phyloP scores from a whole-genome alignment of 92 coral and sea anemone species.

The Isaurus tuberculatus region DNA sequence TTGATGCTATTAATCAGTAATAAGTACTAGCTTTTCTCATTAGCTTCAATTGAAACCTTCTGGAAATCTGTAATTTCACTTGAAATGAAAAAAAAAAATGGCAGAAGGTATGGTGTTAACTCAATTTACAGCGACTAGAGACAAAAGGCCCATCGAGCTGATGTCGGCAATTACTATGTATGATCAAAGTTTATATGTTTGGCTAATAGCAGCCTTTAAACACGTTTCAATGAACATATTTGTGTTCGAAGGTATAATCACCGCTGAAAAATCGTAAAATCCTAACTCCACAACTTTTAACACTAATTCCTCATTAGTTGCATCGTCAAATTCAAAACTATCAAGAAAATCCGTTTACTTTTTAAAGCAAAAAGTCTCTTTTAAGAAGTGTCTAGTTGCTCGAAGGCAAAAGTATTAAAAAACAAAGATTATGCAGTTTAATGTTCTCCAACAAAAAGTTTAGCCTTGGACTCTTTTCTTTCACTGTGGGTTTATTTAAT shows the following conservation, averaged over 20 bases:
- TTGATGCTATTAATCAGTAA: constrained; percentile 46
- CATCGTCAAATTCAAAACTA: too few relatives aligned
- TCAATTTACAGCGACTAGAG: not conserved
- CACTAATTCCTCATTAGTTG: too few relatives aligned
- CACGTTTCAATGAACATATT: not conserved
- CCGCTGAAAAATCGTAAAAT: not conserved
- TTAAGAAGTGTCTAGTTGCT: not conserved
- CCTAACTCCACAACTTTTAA: too few relatives aligned
- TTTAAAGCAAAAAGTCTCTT: not conserved
- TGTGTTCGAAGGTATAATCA: not conserved
- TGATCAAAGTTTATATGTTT: constrained; percentile 25
- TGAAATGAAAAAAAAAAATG: constrained; percentile 11
- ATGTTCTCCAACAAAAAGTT: not conserved
- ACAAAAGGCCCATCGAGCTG: constrained; percentile 1
- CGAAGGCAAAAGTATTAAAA: not conserved
- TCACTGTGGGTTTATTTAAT: not conserved
- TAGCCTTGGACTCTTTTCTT: not conserved
- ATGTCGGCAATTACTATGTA: constrained; percentile 16
- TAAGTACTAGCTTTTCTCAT: constrained; percentile 37
- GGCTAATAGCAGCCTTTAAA: constrained; percentile 37
- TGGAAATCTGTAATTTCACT: constrained; percentile 49
- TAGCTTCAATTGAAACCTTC: constrained; percentile 31
- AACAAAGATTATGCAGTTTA: not conserved
- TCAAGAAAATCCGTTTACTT: not conserved
- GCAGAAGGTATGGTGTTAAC: constrained; percentile 42